Conservation (phyloP, 1,140 invertebrate genomes). For the Bombus haemorrhoidalis region DNA sequence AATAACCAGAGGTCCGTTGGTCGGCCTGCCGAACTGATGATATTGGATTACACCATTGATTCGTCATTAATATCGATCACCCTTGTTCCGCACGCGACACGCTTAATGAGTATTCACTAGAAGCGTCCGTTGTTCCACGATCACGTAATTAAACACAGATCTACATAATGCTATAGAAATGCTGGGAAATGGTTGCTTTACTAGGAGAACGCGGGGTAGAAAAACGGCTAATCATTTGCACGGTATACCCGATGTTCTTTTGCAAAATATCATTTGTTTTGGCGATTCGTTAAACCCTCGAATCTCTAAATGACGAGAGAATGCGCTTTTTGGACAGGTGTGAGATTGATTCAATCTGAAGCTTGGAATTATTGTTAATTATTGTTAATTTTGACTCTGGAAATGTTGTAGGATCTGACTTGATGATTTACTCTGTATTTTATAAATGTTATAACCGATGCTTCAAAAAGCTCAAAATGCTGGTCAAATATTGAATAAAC, state of each 20-base stretch:
- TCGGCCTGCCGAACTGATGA: slow-evolving; percentile 30
- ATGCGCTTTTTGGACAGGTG: too few species aligned
- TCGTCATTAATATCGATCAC: slow-evolving; percentile 54
- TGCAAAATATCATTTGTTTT: too few species aligned
- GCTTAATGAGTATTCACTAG: slow-evolving; percentile 43
- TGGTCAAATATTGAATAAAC: too few species aligned
- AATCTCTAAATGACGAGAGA: too few species aligned
- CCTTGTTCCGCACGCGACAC: slow-evolving; percentile 4
- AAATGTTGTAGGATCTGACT: too few species aligned
- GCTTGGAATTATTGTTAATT: too few species aligned
- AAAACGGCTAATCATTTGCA: not conserved
- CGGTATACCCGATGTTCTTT: not conserved
- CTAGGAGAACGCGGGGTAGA: not conserved
- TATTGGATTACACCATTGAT: slow-evolving; percentile 54
- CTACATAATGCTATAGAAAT: slow-evolving; percentile 29
- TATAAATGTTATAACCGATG: too few species aligned
- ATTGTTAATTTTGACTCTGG: too few species aligned
- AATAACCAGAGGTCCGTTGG: slow-evolving; percentile 26
- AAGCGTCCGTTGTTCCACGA: slow-evolving; percentile 31
- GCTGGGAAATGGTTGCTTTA: not conserved
- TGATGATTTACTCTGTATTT: too few species aligned
- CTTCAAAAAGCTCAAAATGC: too few species aligned
- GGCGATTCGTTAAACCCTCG: too few species aligned
- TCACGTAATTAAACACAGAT: slow-evolving; percentile 45
- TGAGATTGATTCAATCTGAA: too few species aligned